Evolutionary conservation across 2,113 vertebrate genomes (phyloP), one percentile per base, ranked within the genome.

Genomic region (Chaetops frenatus): DNA sequence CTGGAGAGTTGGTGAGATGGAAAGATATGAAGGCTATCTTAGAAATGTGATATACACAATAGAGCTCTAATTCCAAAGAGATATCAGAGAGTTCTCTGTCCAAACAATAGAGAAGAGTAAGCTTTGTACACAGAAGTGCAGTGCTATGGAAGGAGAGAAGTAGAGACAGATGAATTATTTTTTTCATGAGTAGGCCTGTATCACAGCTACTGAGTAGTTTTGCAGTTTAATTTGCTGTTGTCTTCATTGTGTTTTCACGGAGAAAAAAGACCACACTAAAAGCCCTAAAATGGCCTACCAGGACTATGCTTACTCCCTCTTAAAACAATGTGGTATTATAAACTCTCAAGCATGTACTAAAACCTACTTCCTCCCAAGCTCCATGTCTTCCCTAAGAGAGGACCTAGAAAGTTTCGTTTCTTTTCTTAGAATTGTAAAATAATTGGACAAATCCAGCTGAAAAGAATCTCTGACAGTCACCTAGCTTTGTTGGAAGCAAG

Each of bases 101-200:
- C 53, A 78, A 93, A 67, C 10, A 84, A 23, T 8, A 24, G 29
- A 42, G 20, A 66, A 69, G 7, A 42, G 6, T 57, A 64, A 53
- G 22, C 7, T 81, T 45, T 12, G 10, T 38, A 31, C 11, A 14
- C 5, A 2, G 23, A 64, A 74, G 2, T 74, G 53, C 61, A 90
- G 44, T 61, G 16, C 73, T 54, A 25, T 27, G 9, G 16, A 78
- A 65, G 4, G 82, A 48, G 13, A 76, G 6, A 80, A 22, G 9
- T 67, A 73, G 35, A 74, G 4, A 7, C 8, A 73, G 65, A 33
- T 33, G 3, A 66, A 53, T 48, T 44, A 5, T 7, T 60, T 40
- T 72, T 61, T 57, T 40, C 3, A 13, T 51, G 9, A 0, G 0
- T 38, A 62, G 51, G 8, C 9, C 9, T 77, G 2, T 70, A 45